Evolutionary conservation across 2,113 vertebrate species (phyloP), one percentile per base, ranked within the genome.

Genomic region (Gymnogyps californianus): DNA sequence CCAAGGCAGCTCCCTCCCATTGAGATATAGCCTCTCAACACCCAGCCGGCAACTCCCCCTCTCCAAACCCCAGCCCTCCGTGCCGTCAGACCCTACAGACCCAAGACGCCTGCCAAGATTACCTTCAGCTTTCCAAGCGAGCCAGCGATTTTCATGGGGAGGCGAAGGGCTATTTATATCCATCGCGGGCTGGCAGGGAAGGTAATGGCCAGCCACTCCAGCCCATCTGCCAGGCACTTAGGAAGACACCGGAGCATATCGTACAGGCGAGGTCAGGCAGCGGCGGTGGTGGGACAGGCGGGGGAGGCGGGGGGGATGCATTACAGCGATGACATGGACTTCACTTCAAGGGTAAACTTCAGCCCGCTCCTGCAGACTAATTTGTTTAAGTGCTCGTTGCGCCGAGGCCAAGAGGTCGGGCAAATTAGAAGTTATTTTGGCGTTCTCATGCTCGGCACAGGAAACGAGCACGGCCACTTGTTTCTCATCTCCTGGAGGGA

Each of bases 201-300:
- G 91, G 90, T 51, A 94, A 90, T 64, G 83, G 83, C 83, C n/a
- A 11, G 57, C 42, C 91, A 83, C 49, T 52, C n/a, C 61, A 75
- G 97, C 84, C 70, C 93, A 94, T 88, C 95, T 95, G 76, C 72
- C 78, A 89, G 90, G 89, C 84, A 87, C 71, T 96, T 24, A 88
- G 94, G n/a, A 85, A 66, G 66, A 90, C 61, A 93, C 9, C 7
- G 2, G 86, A 93, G 85, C 67, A 44, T 69, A 58, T 91, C 82
- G 2, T 69, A 32, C 90, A 52, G 58, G 61, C 5, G 61, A 94
- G 83, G 69, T 84, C 86, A 85, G 81, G 91, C 47, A 52, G 83
- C 17, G 7, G 61, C 1, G 3, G 38, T 26, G 11, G 13, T 47
- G 67, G 64, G 74, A 85, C 28, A 52, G 58, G 40, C 4, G 2